These are phyloP conservation scores for Zhuqinia jingwanae DNA, from an alignment of 2,888 invertebrate genomes.

Conservation along the genomic window DNA sequence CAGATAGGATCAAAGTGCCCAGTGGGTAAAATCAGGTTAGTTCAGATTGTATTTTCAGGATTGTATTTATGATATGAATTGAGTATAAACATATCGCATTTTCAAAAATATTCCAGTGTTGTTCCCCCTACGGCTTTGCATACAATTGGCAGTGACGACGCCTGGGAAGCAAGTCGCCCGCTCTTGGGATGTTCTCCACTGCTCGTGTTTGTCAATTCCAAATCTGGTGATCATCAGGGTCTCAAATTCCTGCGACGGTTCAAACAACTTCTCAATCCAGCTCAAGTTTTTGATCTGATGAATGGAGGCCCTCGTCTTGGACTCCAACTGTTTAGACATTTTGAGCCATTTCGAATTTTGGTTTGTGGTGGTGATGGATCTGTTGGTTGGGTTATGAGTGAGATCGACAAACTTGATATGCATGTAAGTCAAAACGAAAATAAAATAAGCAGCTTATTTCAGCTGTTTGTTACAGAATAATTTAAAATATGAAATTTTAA, in stretches of 20 bases:
- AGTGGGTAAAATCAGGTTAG: constrained; percentile 92
- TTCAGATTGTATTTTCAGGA: too few relatives aligned
- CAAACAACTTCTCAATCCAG: constrained; percentile 97
- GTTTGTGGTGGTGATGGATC: constrained; percentile 99
- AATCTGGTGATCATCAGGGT: constrained; percentile 99
- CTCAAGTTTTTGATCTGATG: constrained; percentile 98
- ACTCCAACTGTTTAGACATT: constrained; percentile 94
- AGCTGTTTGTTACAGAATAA: neutral
- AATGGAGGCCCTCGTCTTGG: constrained; percentile 84
- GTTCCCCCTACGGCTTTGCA: constrained; percentile 97
- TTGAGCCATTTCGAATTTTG: constrained; percentile 96
- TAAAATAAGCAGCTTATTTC: neutral
- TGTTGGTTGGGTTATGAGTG: constrained; percentile 98
- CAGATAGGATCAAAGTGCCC: constrained; percentile 90
- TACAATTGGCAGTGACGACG: constrained; percentile 92
- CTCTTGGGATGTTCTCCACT: constrained; percentile 88
- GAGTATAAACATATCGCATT: too few relatives aligned
- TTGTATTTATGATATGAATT: too few relatives aligned
- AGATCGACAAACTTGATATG: constrained; percentile 96
- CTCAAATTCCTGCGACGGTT: constrained; percentile 96
- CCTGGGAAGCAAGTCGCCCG: constrained; percentile 92
- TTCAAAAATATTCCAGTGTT: too few relatives aligned
- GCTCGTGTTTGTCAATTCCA: constrained; percentile 98
- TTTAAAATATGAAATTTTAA: neutral
- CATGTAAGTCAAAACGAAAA: constrained; percentile 95